Evolutionary conservation across 2,797 vertebrate species (phyloP).

Genomic region (Manis pentadactyla): DNA sequence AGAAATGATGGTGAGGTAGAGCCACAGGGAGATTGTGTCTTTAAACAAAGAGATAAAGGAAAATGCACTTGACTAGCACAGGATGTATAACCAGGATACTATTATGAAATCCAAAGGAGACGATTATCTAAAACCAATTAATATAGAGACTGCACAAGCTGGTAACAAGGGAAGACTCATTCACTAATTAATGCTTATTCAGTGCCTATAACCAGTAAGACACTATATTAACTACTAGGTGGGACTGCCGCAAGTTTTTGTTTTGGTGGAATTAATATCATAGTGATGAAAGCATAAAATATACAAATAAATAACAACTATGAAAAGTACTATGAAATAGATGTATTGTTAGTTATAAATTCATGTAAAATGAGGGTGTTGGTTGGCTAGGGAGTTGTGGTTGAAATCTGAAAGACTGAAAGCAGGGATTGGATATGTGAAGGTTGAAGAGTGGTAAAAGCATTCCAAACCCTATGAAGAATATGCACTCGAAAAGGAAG

Average conservation of each 20-base stretch:
- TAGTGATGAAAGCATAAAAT: background rate
- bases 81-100: background rate
- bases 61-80: background rate
- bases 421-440: background rate
- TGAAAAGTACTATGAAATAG: background rate
- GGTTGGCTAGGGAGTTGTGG: background rate
- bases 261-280: background rate
- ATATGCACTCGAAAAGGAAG: background rate
- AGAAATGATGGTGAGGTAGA: background rate
- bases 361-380: background rate
- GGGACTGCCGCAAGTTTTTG: background rate
- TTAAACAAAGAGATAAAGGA: constrained; percentile 47
- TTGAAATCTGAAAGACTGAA: background rate
- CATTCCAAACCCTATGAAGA: background rate
- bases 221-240: background rate
- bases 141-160: background rate
- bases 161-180: background rate
- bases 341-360: background rate
- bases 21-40: background rate
- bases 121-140: background rate
- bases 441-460: background rate
- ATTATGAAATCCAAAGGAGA: background rate
- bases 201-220: background rate
- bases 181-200: background rate
- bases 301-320: background rate